Conservation (phyloP, 2,113 vertebrate species). For the Mandrillus leucophaeus region DNA sequence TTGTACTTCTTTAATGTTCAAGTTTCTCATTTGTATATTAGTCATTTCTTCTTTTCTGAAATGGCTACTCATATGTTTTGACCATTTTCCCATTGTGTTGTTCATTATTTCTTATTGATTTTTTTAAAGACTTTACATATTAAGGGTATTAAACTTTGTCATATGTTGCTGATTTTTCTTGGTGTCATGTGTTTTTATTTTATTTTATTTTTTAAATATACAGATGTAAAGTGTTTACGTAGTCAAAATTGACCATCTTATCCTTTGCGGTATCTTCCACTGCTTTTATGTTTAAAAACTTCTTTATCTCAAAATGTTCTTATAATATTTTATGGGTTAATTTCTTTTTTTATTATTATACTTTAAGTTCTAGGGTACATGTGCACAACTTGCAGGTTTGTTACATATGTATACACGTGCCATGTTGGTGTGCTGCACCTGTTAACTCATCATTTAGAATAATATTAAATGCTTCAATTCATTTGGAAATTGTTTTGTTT, state of each 20-base stretch:
- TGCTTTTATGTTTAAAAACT: background rate
- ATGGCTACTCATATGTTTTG: background rate
- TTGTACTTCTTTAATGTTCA: background rate
- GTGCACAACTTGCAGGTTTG: no score
- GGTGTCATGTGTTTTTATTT: background rate
- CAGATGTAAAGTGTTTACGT: background rate
- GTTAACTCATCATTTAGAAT: no score
- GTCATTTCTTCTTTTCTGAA: constrained; percentile 28
- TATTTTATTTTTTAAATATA: background rate
- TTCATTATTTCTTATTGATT: background rate
- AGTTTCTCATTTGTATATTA: background rate
- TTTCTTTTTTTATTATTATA: background rate
- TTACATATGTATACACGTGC: no score
- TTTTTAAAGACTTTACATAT: constrained; percentile 6
- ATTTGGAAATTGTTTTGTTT: constrained; percentile 36
- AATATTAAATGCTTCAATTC: background rate
- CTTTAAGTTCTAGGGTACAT: no score
- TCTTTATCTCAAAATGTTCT: constrained; percentile 9
- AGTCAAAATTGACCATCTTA: background rate
- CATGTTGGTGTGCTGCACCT: no score
- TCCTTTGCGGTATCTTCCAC: background rate
- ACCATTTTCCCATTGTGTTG: background rate
- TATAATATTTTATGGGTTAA: background rate
- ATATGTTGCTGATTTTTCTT: background rate
- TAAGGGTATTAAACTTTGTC: background rate